Evolutionary conservation across 2,888 invertebrate genomes (phyloP), one percentile per base, ranked within the genome.

Genomic region (Tiphia femorata): DNA sequence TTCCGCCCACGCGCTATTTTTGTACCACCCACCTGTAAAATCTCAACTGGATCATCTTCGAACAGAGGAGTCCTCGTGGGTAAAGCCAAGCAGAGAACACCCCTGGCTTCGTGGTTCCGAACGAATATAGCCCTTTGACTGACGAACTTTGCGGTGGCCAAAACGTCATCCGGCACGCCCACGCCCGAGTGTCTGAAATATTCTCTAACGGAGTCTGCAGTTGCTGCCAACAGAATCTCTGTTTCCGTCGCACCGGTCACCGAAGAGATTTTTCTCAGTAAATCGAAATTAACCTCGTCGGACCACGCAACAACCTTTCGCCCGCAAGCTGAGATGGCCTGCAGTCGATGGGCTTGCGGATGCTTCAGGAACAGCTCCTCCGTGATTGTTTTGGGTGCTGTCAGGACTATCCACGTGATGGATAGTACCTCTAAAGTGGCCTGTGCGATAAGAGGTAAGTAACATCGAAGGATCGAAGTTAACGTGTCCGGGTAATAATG

Each of bases 281-380:
- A 80, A 0, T 87, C 87, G 4, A 87, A 82, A 5, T 88, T 84
- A 0, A 92, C 87, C 0, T 89, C 87, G 0, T 89, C 87, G 0
- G 91, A 91, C 92, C 92, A 92, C 0, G 90, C 88, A 2, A 90
- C 88, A 1, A 90, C 89, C 85, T 92, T 92, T 61, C 92, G 85
- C 1, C 92, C 92, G 74, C 91, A 91, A 19, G 91, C 84, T 0
- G 90, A 90, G 10, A 89, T 87, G 0, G 88, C 89, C 75, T 90
- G 90, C 52, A 89, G 72, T 35, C 86, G 79, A 75, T 88, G 87
- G 17, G 86, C 72, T 3, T 88, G 87, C 37, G 87, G 86, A 57
- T 87, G 85, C 16, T 86, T 85, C 17, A 87, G 81, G 0, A 91
- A 84, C 1, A 90, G 84, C 72, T 91, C 90, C 38, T 87, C 85